A percentile compares a stretch with the other conserved stretches of the same genome.
Conservation (phyloP, 2,797 vertebrate species). For the Arctocebus calabarensis region DNA sequence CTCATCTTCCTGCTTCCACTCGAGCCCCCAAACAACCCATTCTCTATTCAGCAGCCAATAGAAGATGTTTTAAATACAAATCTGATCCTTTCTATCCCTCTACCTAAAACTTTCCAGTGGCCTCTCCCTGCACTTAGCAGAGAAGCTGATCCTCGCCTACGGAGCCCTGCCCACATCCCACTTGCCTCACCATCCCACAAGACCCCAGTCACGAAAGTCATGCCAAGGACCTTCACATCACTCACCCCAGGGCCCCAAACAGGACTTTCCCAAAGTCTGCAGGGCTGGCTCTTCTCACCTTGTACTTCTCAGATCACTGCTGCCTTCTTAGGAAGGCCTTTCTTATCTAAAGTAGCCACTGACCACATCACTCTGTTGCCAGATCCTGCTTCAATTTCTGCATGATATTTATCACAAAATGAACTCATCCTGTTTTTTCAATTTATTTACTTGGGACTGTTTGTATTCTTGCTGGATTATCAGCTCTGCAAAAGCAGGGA, state of each 20-base stretch:
- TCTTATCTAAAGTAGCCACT: neutral
- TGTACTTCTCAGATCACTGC: neutral
- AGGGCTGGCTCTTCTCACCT: neutral
- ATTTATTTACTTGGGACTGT: neutral
- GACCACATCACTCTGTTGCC: neutral
- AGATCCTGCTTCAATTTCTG: neutral
- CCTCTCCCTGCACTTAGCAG: neutral
- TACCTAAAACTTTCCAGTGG: neutral
- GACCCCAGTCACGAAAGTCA: neutral
- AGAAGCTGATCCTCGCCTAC: neutral
- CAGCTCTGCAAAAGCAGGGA: neutral
- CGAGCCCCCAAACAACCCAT: neutral
- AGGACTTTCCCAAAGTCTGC: neutral
- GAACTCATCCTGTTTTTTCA: neutral
- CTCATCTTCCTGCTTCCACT: neutral
- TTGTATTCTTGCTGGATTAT: conserved; percentile 14
- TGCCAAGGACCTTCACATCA: rapidly evolving
- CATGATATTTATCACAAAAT: neutral
- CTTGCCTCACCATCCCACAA: neutral
- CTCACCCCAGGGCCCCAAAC: neutral
- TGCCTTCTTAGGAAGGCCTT: neutral
- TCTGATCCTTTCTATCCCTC: neutral
- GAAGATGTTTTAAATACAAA: neutral
- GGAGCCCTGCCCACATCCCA: neutral
- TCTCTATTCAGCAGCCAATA: neutral